Evolutionary conservation across 2,113 vertebrate genomes (phyloP).

Genomic region (Nymphicus hollandicus): DNA sequence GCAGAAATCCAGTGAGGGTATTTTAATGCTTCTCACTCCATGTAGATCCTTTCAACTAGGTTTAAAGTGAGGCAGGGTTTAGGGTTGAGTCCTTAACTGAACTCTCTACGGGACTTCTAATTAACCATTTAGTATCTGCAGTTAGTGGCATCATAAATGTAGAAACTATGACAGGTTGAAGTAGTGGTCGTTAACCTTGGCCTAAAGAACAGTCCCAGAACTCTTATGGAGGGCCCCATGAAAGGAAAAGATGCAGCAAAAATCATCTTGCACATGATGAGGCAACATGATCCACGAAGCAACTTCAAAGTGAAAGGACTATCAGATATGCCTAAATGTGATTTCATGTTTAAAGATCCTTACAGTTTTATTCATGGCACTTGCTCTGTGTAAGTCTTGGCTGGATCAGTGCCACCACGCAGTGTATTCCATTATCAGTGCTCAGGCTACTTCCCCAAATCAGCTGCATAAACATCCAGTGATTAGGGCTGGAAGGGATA

Average conservation of each 20-base stretch:
- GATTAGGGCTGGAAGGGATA: neutral
- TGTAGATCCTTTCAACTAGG: neutral
- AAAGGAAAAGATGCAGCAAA: neutral
- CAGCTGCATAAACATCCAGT: constrained; percentile 9
- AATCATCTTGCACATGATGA: neutral
- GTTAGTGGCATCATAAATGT: neutral
- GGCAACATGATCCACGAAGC: neutral
- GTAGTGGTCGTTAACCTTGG: neutral
- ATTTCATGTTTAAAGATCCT: neutral
- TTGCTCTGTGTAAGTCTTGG: neutral
- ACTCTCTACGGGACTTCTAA: neutral
- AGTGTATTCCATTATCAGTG: neutral
- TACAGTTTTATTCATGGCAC: neutral
- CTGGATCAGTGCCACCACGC: neutral
- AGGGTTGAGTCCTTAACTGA: neutral
- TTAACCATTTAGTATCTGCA: neutral
- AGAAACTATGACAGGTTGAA: neutral
- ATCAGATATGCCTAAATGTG: fast-evolving
- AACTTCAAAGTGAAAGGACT: neutral
- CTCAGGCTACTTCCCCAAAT: neutral
- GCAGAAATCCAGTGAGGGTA: constrained; percentile 2
- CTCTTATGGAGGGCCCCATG: neutral
- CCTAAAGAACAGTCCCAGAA: neutral
- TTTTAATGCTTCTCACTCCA: neutral
- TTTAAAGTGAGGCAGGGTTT: constrained; percentile 1